phyloP scores from a whole-genome alignment of 2,888 invertebrate genomes.

The Agrochola macilenta region DNA sequence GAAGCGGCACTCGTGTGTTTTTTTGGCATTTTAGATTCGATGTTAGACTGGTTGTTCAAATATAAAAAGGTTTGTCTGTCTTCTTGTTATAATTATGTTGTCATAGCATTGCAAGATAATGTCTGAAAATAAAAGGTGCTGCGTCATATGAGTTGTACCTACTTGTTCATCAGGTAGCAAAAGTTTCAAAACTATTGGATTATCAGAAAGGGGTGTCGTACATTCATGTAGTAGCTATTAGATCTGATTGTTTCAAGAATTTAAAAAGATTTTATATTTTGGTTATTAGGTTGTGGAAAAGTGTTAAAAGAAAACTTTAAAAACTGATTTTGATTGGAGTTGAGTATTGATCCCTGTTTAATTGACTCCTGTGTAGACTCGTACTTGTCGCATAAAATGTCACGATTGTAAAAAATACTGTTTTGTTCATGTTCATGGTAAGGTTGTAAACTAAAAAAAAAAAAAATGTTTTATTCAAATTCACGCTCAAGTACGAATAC shows the following conservation, averaged over 20 bases:
- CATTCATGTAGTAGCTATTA: background rate
- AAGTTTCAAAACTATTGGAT: background rate
- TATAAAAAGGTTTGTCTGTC: background rate
- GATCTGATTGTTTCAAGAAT: background rate
- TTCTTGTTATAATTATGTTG: background rate
- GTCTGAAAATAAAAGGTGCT: background rate
- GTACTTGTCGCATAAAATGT: background rate
- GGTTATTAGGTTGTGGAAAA: background rate
- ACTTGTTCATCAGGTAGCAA: background rate
- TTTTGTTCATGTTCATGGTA: background rate
- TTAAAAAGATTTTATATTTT: background rate
- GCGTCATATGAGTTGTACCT: background rate
- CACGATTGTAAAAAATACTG: background rate
- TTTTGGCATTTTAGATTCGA: background rate
- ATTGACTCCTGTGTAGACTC: background rate
- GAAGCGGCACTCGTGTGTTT: too few relatives aligned
- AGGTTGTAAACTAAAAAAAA: background rate
- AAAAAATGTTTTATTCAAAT: too few relatives aligned
- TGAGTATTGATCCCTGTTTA: background rate
- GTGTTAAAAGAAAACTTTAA: background rate
- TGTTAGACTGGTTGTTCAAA: background rate
- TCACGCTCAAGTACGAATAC: too few relatives aligned
- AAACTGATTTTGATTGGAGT: background rate
- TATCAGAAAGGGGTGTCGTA: background rate
- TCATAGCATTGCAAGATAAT: background rate